Percentiles rank a stretch among this genome's conserved stretches.
phyloP scores from a whole-genome alignment of 2,797 vertebrate genomes.

The Podarcis lilfordi region DNA sequence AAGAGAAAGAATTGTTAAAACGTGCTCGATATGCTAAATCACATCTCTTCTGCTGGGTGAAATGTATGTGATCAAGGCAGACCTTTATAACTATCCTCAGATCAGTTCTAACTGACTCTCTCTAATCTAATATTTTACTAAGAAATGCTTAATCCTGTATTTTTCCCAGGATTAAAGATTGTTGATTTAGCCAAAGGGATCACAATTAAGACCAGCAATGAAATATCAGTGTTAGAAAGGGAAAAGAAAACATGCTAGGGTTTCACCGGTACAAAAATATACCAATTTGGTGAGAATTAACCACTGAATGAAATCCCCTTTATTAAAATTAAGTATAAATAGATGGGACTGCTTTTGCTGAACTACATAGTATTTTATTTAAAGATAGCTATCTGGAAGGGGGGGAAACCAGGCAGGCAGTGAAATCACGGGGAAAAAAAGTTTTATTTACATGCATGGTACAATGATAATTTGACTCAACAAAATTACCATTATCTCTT shows the following conservation, averaged over 20 bases:
- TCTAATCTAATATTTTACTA: slow-evolving; percentile 67
- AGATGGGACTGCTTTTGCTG: slow-evolving; percentile 66
- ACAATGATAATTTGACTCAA: slow-evolving; percentile 74
- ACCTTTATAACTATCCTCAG: slow-evolving; percentile 37
- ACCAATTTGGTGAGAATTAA: slow-evolving; percentile 66
- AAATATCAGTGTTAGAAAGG: slow-evolving; percentile 57
- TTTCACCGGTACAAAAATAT: slow-evolving; percentile 63
- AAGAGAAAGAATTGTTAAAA: slow-evolving; percentile 49
- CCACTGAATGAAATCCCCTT: slow-evolving; percentile 67
- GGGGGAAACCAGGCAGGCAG: slow-evolving; percentile 16
- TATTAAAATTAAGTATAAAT: slow-evolving; percentile 73
- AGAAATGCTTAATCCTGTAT: slow-evolving; percentile 59
- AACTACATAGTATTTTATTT: slow-evolving; percentile 67
- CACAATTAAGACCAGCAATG: slow-evolving; percentile 59
- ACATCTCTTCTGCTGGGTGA: slow-evolving; percentile 38
- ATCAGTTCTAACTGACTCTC: slow-evolving; percentile 51
- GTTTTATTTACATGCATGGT: slow-evolving; percentile 73
- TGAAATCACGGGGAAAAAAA: slow-evolving; percentile 75
- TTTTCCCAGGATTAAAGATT: slow-evolving; percentile 55
- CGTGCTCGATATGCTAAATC: slow-evolving; percentile 22
- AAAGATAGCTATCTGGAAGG: slow-evolving; percentile 63
- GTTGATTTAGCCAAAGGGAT: slow-evolving; percentile 58
- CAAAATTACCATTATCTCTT: slow-evolving; percentile 78
- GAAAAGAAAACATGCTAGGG: slow-evolving; percentile 40
- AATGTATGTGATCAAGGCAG: slow-evolving; percentile 53